Conservation (phyloP, 2,797 vertebrate genomes). For the Trachops cirrhosus region DNA sequence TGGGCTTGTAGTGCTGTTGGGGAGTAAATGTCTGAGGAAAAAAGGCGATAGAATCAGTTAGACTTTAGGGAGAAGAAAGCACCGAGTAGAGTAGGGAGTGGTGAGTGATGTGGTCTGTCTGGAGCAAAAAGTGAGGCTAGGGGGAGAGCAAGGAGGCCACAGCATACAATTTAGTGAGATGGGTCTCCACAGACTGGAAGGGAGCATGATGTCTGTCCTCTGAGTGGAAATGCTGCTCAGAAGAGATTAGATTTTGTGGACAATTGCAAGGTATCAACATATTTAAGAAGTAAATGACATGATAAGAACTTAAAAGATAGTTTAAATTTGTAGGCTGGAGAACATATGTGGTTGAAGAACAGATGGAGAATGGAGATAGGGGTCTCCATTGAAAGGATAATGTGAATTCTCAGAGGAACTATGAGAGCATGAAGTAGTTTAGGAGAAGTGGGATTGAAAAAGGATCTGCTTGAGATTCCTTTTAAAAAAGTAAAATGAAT, state of each 20-base stretch:
- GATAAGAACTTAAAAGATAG: not conserved
- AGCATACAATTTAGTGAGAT: not conserved
- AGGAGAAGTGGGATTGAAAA: not conserved
- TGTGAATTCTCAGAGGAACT: not conserved
- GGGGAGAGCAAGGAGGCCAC: not conserved
- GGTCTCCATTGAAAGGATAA: not conserved
- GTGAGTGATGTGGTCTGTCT: not conserved
- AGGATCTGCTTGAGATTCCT: not conserved
- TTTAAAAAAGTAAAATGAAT: not conserved
- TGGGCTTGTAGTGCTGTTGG: not conserved
- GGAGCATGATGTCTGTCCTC: not conserved
- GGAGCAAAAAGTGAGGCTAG: not conserved
- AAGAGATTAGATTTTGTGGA: not conserved
- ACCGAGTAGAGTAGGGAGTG: not conserved
- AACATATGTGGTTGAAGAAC: not conserved
- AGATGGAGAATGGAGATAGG: not conserved
- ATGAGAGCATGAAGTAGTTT: not conserved
- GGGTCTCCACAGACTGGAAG: not conserved
- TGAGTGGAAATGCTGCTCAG: not conserved
- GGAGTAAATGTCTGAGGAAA: not conserved
- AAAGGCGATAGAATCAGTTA: no score
- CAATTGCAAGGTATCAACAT: not conserved
- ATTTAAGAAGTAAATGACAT: not conserved
- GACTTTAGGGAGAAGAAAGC: not conserved
- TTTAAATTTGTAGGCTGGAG: not conserved